Evolutionary conservation across 2,113 vertebrate species (phyloP), one percentile per base, ranked within the genome.

Genomic region (Stigmatopora argus): DNA sequence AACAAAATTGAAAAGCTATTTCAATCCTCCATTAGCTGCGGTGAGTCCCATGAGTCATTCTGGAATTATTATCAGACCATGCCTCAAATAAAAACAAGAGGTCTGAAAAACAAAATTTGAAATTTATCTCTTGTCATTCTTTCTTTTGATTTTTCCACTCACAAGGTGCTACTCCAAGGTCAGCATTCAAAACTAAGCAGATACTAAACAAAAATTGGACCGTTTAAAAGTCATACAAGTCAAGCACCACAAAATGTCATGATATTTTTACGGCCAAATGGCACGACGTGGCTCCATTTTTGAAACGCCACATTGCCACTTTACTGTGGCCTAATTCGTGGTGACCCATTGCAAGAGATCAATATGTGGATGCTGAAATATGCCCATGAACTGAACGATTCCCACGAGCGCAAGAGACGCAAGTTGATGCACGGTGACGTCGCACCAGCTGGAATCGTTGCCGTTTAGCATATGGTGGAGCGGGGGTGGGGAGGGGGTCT

Each of bases 291-390:
- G 9, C 35, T 51, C 41, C 9, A 14, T 23, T 53, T 21, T 53
- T 21, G 9, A 41, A 31, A 31, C 26, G 3, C 26, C 26, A 51
- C 18, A 51, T 45, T 48, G 13, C 34, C 71, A 66, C 4, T n/a
- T 46, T 38, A 44, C 51, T 55, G 8, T 70, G 70, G 34, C 67
- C 70, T 85, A 73, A 79, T 71, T 65, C 13, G 65, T 46, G 19
- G 63, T 73, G 78, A 73, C 80, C 80, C 56, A 59, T 52, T 51
- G 53, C 23, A 61, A 23, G 35, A 52, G 45, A 75, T 88, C 85
- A 71, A 82, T 83, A 77, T 66, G 66, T 66, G 77, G 75, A 60
- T 38, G 46, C 58, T 49, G 57, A 53, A 58, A 70, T n/a, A 75
- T 75, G 59, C 69, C 46, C 66, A 23, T 65, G 31, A 68, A 69